These are phyloP conservation scores for Motacilla alba DNA, from an alignment of 2,113 vertebrate genomes.

Conservation along the genomic window DNA sequence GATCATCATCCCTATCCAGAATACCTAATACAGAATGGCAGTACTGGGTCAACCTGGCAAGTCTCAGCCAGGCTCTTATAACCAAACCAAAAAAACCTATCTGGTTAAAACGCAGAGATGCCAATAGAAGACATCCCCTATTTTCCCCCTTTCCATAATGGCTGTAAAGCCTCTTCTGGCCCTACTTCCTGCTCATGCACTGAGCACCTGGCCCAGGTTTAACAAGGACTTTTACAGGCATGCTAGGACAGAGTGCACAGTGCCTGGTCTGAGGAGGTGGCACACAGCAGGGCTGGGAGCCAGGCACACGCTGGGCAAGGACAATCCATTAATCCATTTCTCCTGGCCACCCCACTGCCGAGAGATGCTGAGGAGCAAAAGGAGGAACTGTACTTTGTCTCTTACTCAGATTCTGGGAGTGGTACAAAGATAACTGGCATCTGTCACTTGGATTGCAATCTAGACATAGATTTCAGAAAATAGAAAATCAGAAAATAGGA, in stretches of 20 bases:
- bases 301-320: accelerated
- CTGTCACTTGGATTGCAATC: not conserved
- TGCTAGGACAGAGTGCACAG: accelerated
- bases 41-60: not conserved
- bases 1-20: not conserved
- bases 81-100: not conserved
- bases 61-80: not conserved
- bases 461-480: not conserved
- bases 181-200: not conserved
- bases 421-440: not conserved
- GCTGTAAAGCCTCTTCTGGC: not conserved
- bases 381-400: not conserved
- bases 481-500: not conserved
- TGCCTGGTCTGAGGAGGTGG: not conserved
- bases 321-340: accelerated
- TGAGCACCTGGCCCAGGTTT: not conserved
- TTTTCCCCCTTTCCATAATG: not conserved
- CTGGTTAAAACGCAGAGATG: not conserved
- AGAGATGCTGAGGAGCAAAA: not conserved
- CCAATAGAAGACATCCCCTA: not conserved
- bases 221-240: not conserved
- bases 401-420: not conserved
- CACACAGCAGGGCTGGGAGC: not conserved
- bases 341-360: not conserved
- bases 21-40: not conserved